These are phyloP conservation scores for Hirtodrosophila duncani DNA, from an alignment of 2,888 invertebrate species.

Conservation along the genomic window DNA sequence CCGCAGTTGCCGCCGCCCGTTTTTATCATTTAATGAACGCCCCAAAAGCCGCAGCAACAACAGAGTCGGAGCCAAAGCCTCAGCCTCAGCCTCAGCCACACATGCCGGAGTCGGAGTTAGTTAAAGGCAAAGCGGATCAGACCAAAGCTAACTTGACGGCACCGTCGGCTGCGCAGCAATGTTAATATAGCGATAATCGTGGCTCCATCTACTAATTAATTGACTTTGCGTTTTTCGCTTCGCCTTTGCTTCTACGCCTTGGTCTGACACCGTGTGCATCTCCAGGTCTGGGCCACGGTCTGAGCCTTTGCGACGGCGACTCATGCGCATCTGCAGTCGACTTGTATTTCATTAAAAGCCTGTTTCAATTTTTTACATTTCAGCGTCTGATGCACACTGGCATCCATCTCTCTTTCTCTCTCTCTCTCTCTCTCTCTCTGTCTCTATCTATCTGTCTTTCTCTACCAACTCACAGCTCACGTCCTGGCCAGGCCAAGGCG, in stretches of 20 bases:
- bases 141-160: background rate
- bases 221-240: constrained; percentile 77
- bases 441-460: too few relatives aligned
- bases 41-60: constrained; percentile 12
- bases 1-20: constrained; percentile 23
- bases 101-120: too few relatives aligned
- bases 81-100: background rate
- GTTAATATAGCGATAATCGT: constrained; percentile 77
- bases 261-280: constrained; percentile 5
- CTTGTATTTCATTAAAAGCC: constrained; percentile 74
- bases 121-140: too few relatives aligned
- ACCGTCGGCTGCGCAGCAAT: constrained; percentile 35
- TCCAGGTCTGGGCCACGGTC: background rate
- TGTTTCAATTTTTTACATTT: constrained; percentile 76
- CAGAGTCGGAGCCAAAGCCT: background rate
- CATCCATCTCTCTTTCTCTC: too few relatives aligned
- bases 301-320: constrained; percentile 6
- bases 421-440: too few relatives aligned
- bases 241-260: constrained; percentile 2
- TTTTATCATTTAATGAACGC: constrained; percentile 72
- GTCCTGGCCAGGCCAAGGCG: too few relatives aligned
- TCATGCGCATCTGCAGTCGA: constrained; percentile 38
- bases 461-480: too few relatives aligned
- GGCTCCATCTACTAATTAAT: constrained; percentile 78
- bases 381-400: constrained; percentile 76